A percentile compares a stretch with the other conserved stretches of the same genome.
These are phyloP conservation scores for Aplysina aerophoba DNA, from an alignment of 37 sponge, comb jelly and placozoan genomes.

Conservation along the genomic window DNA sequence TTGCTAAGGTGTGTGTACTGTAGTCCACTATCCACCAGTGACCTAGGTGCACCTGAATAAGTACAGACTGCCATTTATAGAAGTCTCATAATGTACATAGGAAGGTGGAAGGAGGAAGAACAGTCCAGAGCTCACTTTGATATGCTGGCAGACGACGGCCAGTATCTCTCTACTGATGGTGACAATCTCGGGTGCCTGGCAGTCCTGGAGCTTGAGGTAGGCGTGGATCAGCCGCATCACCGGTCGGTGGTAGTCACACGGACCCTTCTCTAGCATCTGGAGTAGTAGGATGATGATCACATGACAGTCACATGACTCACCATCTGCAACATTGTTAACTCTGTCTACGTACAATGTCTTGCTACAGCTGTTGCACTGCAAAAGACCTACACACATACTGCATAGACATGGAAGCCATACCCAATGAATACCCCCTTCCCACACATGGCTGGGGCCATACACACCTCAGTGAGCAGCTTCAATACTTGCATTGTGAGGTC, in stretches of 20 bases:
- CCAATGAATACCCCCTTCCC: neutral
- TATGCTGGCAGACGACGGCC: conserved; percentile 45
- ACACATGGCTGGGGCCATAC: conserved; percentile 24
- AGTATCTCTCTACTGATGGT: conserved; percentile 39
- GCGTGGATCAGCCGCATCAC: conserved; percentile 61
- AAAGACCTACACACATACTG: too few relatives aligned
- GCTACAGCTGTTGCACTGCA: too few relatives aligned
- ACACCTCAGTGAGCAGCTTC: conserved; percentile 27
- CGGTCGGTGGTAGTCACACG: conserved; percentile 49
- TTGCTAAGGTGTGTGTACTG: too few relatives aligned
- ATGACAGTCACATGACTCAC: conserved; percentile 4
- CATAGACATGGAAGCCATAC: too few relatives aligned
- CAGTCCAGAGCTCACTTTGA: conserved; percentile 65
- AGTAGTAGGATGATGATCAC: neutral
- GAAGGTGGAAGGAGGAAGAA: too few relatives aligned
- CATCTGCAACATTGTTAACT: too few relatives aligned
- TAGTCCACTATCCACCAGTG: too few relatives aligned
- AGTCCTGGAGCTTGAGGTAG: conserved; percentile 60
- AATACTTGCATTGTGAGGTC: conserved; percentile 6
- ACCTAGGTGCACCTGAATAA: too few relatives aligned
- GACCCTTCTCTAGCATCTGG: conserved; percentile 74
- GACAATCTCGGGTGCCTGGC: conserved; percentile 24
- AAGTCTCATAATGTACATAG: too few relatives aligned
- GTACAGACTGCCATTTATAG: too few relatives aligned
- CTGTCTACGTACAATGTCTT: too few relatives aligned